These are phyloP conservation scores for Terrapene triunguis DNA, from an alignment of 2,113 vertebrate genomes.

Conservation along the genomic window DNA sequence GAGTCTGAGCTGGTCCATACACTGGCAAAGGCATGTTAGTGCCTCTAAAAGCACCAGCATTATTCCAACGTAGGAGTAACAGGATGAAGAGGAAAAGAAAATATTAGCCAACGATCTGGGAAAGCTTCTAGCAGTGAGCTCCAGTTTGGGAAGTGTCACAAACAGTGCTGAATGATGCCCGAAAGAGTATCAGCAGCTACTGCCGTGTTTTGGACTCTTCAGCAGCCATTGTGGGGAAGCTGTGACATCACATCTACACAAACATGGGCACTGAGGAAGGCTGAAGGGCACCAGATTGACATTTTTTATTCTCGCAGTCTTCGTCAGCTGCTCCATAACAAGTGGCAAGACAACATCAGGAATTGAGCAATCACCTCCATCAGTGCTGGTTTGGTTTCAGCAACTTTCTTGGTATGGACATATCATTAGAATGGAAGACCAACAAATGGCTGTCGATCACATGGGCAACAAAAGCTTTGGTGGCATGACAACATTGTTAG, in stretches of 20 bases:
- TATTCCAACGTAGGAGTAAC: background rate
- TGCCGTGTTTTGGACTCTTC: background rate
- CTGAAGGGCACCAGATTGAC: background rate
- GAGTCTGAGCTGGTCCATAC: background rate
- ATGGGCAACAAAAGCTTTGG: background rate
- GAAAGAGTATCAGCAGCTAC: background rate
- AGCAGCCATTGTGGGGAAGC: background rate
- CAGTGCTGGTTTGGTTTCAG: background rate
- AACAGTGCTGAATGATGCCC: background rate
- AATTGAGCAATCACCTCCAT: background rate
- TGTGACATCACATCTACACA: background rate
- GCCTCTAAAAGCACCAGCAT: background rate
- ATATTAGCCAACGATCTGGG: background rate
- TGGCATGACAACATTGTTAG: background rate
- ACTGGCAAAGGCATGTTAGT: background rate
- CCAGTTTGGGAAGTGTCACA: background rate
- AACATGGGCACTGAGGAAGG: background rate
- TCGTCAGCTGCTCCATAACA: background rate
- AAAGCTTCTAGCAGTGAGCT: background rate
- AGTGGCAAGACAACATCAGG: background rate
- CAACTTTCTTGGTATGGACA: background rate
- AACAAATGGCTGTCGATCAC: background rate
- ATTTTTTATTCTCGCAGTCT: background rate
- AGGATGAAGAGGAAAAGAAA: background rate
- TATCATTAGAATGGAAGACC: background rate